Evolutionary conservation across 2,888 invertebrate species (phyloP), one percentile per base, ranked within the genome.

Genomic region (Pseudococcus longispinus): DNA sequence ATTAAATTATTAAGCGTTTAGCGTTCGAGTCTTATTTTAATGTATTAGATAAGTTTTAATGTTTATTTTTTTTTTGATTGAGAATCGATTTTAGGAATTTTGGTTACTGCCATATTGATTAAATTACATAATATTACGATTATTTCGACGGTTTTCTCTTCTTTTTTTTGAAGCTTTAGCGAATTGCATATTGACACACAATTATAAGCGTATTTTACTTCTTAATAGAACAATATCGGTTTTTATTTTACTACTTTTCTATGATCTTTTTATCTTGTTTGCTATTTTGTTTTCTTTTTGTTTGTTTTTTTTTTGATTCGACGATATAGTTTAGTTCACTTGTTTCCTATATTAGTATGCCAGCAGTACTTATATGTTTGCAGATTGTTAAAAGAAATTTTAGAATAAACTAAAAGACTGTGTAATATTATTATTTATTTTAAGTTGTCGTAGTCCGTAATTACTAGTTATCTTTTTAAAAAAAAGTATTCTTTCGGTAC

Each of bases 401-500:
- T 85, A 85, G 85, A 85, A 85, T 85, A 37, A 85, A 70, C 70
- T 86, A 86, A 85, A 85, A 86, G 86, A 86, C 86, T 86, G 86
- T 85, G 85, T 86, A 86, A 77, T 86, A 86, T 74, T 77, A 65
- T 70, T 85, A 23, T 60, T 74, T 44, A 29, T 74, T 85, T 26
- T 85, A 65, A 85, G 84, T 55, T 85, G 23, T 65, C 70, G 60
- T 85, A 65, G 42, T 65, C 55, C 84, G 60, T 60, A 65, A 65
- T 74, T 42, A 60, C 42, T 44, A 84, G 84, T 65, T 84, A 55
- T 37, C 44, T 70, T 42, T 84, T 83, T 83, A 23, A 60, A 60
- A 60, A 15, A 55, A 80, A 51, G 77, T 86, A 86, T 46, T 86
- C 42, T 42, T 60, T 55, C 86, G 86, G 51, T 77, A 77, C 80